These are phyloP conservation scores for Sula dactylatra DNA, from an alignment of 2,113 vertebrate species.

Conservation along the genomic window DNA sequence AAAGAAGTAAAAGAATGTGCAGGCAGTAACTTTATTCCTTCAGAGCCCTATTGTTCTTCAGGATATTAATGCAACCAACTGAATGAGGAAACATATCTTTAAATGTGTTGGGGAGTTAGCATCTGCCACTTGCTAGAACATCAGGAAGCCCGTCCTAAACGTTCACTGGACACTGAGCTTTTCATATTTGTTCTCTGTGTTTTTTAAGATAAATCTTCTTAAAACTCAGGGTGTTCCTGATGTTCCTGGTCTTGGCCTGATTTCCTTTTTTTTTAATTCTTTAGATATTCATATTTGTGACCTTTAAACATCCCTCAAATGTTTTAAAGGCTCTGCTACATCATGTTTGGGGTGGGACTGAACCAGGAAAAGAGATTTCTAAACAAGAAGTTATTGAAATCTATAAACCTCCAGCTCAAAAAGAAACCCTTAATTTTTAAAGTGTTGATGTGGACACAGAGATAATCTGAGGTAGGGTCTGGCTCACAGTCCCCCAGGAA, in stretches of 20 bases:
- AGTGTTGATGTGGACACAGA: background rate
- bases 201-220: background rate
- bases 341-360: background rate
- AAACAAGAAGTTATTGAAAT: background rate
- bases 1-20: rapidly evolving
- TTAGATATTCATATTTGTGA: background rate
- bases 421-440: background rate
- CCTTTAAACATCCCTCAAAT: background rate
- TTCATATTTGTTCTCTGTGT: background rate
- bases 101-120: background rate
- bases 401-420: background rate
- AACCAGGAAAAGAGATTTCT: background rate
- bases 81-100: background rate
- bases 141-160: background rate
- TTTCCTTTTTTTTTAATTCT: background rate
- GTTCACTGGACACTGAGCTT: rapidly evolving
- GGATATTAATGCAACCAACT: background rate
- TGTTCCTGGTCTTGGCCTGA: background rate
- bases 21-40: background rate
- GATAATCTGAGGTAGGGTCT: background rate
- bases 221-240: background rate
- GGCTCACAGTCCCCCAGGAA: rapidly evolving
- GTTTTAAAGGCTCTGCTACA: background rate
- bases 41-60: background rate
- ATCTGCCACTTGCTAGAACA: background rate